Evolutionary conservation across 2,888 invertebrate species (phyloP), one percentile per base, ranked within the genome.

Genomic region (Ornithoptera alexandrae): DNA sequence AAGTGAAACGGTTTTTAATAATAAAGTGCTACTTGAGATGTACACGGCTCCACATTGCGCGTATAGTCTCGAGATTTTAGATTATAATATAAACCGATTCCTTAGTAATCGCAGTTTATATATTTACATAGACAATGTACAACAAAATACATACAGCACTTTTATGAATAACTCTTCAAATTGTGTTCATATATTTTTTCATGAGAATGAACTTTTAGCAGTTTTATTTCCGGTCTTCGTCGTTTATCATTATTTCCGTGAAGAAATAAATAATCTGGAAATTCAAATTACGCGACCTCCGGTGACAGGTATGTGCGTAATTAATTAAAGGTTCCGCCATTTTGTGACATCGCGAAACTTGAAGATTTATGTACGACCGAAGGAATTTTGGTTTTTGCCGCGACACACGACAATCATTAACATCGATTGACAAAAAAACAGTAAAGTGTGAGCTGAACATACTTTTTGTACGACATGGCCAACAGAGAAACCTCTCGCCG

Each of bases 321-420:
- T 85, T 85, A 89, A 89, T 90, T 88, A 87, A 82, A 88, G 86
- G 84, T 84, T 84, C 79, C 78, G 83, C 82, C 72, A 68, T 72
- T 67, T 73, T 72, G 73, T 74, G 77, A 73, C 79, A 81, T 79
- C 77, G 81, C 81, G 81, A 78, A 83, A 78, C 84, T 77, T 74
- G 75, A 80, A 86, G 85, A 92, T 90, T 89, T 90, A 91, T 88
- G 83, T 80, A 71, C 61, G 65, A 67, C 77, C 75, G 75, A 72
- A 74, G 76, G 83, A 80, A 84, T 85, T 80, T 78, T 70, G 73
- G 81, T 91, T 92, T 92, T 92, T 92, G 88, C 81, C 67, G 10
- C 72, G 88, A 82, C 90, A 87, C 89, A 86, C 89, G 89, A 83
- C 87, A 80, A 80, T 83, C 84, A 87, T 90, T 90, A 88, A 80